Evolutionary conservation across 2,113 vertebrate species (phyloP), one percentile per base, ranked within the genome.

Genomic region (Hippocampus zosterae): DNA sequence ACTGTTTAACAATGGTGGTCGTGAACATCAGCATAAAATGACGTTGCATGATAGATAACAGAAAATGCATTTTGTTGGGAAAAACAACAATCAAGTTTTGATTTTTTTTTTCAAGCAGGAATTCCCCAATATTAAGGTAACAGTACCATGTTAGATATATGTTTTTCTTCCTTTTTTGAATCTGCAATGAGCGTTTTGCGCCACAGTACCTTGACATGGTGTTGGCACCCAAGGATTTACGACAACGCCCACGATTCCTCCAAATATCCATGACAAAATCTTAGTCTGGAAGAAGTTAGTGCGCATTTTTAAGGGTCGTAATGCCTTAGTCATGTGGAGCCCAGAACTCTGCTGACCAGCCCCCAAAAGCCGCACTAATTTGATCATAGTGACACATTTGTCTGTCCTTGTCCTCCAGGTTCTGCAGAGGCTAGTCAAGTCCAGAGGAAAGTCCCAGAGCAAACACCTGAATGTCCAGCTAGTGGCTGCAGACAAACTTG

Each of bases 381-480:
- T 62, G 15, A 40, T 64, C 29, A 33, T 33, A 5, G 29, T 33
- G 29, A 33, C 63, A n/a, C 19, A 23, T 23, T 65, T 11, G 59
- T 60, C 19, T n/a, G 13, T 10, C 50, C 59, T 27, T 74, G 60
- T 53, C 12, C 18, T 75, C 41, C 81, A 98, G 96, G 96, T 98
- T 70, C 91, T 98, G 75, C 96, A 98, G 90, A 88, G 96, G 84
- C 85, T 98, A 69, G 93, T 98, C 74, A 98, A 98, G 75, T 98
- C 96, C 73, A 91, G 96, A 89, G 96, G 96, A 60, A 98, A 98
- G 83, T 97, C 96, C 8, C 96, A 98, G 84, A 95, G 95, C 65
- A 98, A 98, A 92, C 96, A 98, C 84, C 93, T 98, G 85, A 98
- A 98, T 19, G 96, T 98, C 75, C 96, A 98, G 91, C 97, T 98